These are phyloP conservation scores for Aporophyla lueneburgensis DNA, from an alignment of 2,888 invertebrate genomes.

Conservation along the genomic window DNA sequence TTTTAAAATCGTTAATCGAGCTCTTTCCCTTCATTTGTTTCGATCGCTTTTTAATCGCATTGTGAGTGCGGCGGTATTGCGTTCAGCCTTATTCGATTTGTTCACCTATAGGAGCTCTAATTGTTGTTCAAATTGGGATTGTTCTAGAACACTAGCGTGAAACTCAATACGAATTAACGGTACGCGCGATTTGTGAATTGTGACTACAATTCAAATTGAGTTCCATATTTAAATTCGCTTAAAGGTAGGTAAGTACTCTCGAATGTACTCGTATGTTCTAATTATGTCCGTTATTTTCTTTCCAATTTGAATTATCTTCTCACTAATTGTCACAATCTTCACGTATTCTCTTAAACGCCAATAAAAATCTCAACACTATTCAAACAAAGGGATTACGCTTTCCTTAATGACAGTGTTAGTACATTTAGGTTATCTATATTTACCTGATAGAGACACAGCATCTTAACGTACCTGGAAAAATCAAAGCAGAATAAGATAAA, in stretches of 20 bases:
- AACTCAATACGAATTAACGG: slow-evolving; percentile 90
- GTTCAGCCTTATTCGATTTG: slow-evolving; percentile 82
- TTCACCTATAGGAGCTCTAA: slow-evolving; percentile 73
- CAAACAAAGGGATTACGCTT: slow-evolving; percentile 45
- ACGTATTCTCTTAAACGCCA: slow-evolving; percentile 37
- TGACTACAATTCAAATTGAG: slow-evolving; percentile 74
- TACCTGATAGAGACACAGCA: slow-evolving; percentile 85
- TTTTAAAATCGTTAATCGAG: slow-evolving; percentile 87
- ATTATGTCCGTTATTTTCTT: slow-evolving; percentile 54
- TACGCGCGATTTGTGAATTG: slow-evolving; percentile 78
- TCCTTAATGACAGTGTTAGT: slow-evolving; percentile 48
- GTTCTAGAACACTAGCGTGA: slow-evolving; percentile 82
- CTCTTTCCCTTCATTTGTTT: slow-evolving; percentile 89
- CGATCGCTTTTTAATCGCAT: slow-evolving; percentile 77
- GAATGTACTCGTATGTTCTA: slow-evolving; percentile 34
- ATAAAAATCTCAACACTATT: slow-evolving; percentile 56
- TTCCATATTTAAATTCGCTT: slow-evolving; percentile 52
- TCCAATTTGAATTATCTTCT: slow-evolving; percentile 55
- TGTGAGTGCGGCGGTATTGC: slow-evolving; percentile 79
- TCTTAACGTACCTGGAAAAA: slow-evolving; percentile 84
- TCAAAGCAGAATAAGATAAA: slow-evolving; percentile 68
- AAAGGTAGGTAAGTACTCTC: slow-evolving; percentile 8
- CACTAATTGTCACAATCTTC: slow-evolving; percentile 33
- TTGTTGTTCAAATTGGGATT: slow-evolving; percentile 79
- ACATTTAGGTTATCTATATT: slow-evolving; percentile 71